Conservation (phyloP, 1,140 invertebrate genomes). For the Drosophila kohkoa region DNA sequence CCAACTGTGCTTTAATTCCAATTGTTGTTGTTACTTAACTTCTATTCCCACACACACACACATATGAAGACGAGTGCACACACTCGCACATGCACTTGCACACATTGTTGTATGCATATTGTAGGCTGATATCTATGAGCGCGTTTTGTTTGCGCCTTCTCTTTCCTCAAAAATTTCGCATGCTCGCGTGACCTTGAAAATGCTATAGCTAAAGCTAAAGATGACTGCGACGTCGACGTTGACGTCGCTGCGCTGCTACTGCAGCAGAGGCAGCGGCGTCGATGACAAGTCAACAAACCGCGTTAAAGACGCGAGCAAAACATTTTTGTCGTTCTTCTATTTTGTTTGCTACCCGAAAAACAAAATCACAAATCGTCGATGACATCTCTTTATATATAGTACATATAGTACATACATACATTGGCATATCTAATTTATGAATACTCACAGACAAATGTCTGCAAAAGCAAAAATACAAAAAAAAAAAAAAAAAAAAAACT, state of each 20-base stretch:
- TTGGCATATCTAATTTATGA: background rate
- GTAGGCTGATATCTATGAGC: slow-evolving; percentile 5
- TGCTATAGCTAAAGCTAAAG: slow-evolving; percentile 37
- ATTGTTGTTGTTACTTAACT: slow-evolving; percentile 32
- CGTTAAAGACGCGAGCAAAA: slow-evolving; percentile 18
- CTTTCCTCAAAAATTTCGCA: slow-evolving; percentile 34
- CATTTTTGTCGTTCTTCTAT: slow-evolving; percentile 17
- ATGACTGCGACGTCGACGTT: slow-evolving; percentile 12
- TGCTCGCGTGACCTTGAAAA: slow-evolving; percentile 45
- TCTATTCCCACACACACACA: background rate
- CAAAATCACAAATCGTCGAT: slow-evolving; percentile 22
- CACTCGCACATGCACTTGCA: background rate
- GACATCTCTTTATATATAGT: slow-evolving; percentile 12
- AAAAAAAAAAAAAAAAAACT: too few species aligned
- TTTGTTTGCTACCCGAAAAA: slow-evolving; percentile 27
- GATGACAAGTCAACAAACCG: slow-evolving; percentile 44
- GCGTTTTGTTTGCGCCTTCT: slow-evolving; percentile 4
- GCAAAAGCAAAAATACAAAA: too few species aligned
- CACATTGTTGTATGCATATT: background rate
- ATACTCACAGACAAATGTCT: background rate
- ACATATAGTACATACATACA: slow-evolving; percentile 5
- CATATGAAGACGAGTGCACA: too few species aligned
- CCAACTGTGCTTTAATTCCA: slow-evolving; percentile 6
- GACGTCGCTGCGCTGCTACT: background rate
- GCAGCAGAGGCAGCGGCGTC: slow-evolving; percentile 3